Base-by-base conservation (phyloP, 2,888 invertebrate species). In the Sphaeridia pumilis region DNA sequence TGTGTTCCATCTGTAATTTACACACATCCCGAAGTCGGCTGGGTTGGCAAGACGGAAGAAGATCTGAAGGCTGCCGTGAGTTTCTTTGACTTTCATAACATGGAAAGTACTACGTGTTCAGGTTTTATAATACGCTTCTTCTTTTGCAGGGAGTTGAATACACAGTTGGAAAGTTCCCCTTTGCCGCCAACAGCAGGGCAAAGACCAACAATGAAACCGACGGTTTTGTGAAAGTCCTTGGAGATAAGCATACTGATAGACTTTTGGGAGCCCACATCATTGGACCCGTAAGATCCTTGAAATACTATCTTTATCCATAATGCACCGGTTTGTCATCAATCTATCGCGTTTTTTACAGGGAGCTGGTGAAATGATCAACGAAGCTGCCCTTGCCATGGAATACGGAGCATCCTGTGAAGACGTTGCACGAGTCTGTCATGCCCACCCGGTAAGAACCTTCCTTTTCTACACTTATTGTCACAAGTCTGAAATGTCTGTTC, bases 1-100 rank as follows among this genome's bases (percentile, higher is more conserved):
- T 95, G 95, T 69, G 93, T 99, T 44, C 98, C 98, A 44, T 95
- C 94, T 27, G 98, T 99, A n/a, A 93, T 99, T 66, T 99, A 99
- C 76, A 98, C 98, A 3, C 85, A 93, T 71, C 98, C 98, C 1
- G 98, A 99, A 76, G 98, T 99, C 2, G 95, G 88, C 60, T 99
- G 98, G 98, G 92, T 95, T 27, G 95, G 95, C 54, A 88, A 89
- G 70, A 76, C 83, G 1, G 95, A 95, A 71, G 94, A 95, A 70
- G 86, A 89, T 69, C 80, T 98, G 5, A 98, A 98, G 70, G 84
- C 87, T 67, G 94, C 88, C 73, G 83, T 77, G 67, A 64, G n/a
- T n/a, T n/a, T n/a, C n/a, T n/a, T n/a, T n/a, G n/a, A n/a, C n/a
- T n/a, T n/a, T n/a, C n/a, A n/a, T n/a, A n/a, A n/a, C n/a, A n/a